Evolutionary conservation across 2,888 invertebrate genomes (phyloP).

Genomic region (Amphiduros pacificus): DNA sequence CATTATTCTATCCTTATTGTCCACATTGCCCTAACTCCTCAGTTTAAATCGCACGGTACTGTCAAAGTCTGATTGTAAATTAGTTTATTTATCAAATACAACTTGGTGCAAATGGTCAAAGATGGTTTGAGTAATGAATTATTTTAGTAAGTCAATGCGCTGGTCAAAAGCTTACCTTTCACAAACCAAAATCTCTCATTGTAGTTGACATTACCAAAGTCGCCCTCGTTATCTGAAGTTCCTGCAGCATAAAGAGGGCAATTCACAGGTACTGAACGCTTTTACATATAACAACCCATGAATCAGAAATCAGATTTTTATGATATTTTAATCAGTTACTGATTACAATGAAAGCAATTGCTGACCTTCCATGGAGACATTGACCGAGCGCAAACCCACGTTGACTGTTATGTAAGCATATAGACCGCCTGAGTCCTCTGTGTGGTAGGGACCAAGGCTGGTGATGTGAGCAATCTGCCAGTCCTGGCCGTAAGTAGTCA

Average conservation of each 20-base stretch:
- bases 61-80: too few relatives aligned
- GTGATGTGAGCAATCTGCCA: conserved; percentile 65
- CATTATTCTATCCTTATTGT: too few relatives aligned
- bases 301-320: not conserved
- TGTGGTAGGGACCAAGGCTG: conserved; percentile 39
- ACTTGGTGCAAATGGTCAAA: too few relatives aligned
- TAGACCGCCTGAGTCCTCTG: conserved; percentile 15
- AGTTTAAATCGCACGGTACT: too few relatives aligned
- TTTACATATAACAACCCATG: not conserved
- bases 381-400: conserved; percentile 91
- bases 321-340: not conserved
- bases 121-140: too few relatives aligned
- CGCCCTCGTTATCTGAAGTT: not conserved
- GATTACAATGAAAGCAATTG: not conserved
- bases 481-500: conserved; percentile 66
- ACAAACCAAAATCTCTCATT: conserved; percentile 3
- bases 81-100: too few relatives aligned
- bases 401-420: conserved; percentile 74
- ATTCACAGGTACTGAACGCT: not conserved
- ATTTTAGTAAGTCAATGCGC: too few relatives aligned
- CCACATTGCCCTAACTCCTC: too few relatives aligned
- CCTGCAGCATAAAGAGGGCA: not conserved
- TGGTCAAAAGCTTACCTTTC: not conserved
- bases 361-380: conserved; percentile 89
- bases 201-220: not conserved